Evolutionary conservation across 2,888 invertebrate species (phyloP).

Genomic region (Cerceris rybyensis): DNA sequence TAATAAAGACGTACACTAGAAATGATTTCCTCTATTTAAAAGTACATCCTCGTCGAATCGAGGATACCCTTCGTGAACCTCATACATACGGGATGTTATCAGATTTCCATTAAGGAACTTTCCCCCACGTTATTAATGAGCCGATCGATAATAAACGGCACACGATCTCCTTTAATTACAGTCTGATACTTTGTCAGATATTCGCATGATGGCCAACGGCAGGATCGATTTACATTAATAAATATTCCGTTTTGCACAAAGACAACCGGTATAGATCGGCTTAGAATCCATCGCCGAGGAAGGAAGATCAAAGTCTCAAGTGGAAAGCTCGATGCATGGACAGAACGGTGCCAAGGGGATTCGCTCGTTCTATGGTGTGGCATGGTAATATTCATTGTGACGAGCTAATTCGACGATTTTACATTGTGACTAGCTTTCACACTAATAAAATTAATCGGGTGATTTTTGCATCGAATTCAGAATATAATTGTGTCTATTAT

Average conservation of each 20-base stretch:
- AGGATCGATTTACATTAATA: conserved; percentile 49
- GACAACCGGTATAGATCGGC: conserved; percentile 14
- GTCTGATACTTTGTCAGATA: conserved; percentile 42
- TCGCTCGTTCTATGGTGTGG: conserved; percentile 35
- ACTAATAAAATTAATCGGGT: neutral
- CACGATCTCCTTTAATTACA: conserved; percentile 49
- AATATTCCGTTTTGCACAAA: conserved; percentile 46
- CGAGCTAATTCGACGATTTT: conserved; percentile 3
- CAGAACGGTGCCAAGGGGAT: conserved; percentile 37
- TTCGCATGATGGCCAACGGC: conserved; percentile 41
- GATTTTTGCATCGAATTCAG: too few relatives aligned
- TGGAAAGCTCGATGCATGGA: conserved; percentile 42
- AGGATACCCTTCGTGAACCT: too few relatives aligned
- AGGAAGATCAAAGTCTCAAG: conserved; percentile 54
- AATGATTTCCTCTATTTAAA: too few relatives aligned
- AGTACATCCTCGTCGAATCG: too few relatives aligned
- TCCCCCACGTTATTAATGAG: conserved; percentile 38
- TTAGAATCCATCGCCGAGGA: conserved; percentile 32
- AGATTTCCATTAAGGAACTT: conserved; percentile 4
- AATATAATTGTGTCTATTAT: too few relatives aligned
- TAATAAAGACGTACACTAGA: too few relatives aligned
- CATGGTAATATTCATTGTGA: conserved; percentile 1
- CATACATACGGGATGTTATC: neutral
- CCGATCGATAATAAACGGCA: conserved; percentile 47
- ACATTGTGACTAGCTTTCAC: neutral